Evolutionary conservation across 2,113 vertebrate genomes (phyloP), one percentile per base, ranked within the genome.

Genomic region (Choloepus hoffmanni): DNA sequence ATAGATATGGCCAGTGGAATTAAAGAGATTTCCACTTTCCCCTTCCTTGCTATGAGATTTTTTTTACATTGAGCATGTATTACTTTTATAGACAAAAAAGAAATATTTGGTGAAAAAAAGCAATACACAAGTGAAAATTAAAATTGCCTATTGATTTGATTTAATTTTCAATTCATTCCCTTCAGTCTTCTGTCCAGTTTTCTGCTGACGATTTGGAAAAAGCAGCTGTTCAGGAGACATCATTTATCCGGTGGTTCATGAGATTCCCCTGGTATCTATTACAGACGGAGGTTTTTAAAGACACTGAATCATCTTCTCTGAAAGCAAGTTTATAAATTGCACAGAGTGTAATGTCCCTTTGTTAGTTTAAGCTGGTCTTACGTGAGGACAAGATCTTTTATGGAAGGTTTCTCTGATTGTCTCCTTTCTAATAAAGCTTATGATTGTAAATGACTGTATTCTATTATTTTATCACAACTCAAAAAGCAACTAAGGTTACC

Each of bases 271-370:
- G 33, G 15, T 60, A 60, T 33, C 48, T 94, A 40, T 72, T 74
- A 74, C n/a, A 85, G 28, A 45, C 67, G 28, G 76, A 45, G 58
- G 24, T 40, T 28, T 94, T 86, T 89, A 40, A 91, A 92, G 30
- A 85, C 24, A 63, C 24, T 81, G n/a, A 19, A 19, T 50, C 26
- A 19, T 94, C 36, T 89, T 96, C 60, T 92, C 85, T 74, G 23
- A 88, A 96, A 73, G 85, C 70, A 70, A 89, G 82, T 58, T 74
- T 95, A 85, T 76, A 90, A 81, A 87, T 21, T 36, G 24, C 30
- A 63, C 50, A 81, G 10, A 91, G 19, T 55, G 50, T 7, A 62
- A 81, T 45, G 43, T 89, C 67, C 77, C 68, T 88, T 76, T 68
- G 55, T 58, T 85, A 79, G 30, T 89, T 77, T 78, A 68, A 78